Evolutionary conservation across 2,113 vertebrate genomes (phyloP).

Genomic region (Clarias gariepinus): DNA sequence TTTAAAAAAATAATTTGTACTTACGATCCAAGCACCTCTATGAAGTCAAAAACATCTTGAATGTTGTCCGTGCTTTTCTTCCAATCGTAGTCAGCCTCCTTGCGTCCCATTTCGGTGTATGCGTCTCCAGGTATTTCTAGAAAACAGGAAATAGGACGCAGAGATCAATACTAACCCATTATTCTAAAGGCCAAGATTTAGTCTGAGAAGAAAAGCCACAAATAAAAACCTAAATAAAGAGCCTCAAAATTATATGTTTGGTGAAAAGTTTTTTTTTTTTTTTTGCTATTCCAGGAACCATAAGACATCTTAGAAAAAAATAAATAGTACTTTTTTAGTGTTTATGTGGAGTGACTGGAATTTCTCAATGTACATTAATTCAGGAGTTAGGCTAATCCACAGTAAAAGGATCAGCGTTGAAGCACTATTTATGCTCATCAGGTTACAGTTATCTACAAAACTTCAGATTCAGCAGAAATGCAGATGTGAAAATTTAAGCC

Average conservation of each 20-base stretch:
- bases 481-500: background rate
- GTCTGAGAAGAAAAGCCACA: background rate
- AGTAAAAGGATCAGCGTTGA: background rate
- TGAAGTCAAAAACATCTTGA: constrained; percentile 88
- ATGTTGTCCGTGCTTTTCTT: constrained; percentile 93
- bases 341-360: background rate
- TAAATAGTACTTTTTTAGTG: background rate
- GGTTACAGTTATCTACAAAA: background rate
- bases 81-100: constrained; percentile 81
- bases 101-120: constrained; percentile 83
- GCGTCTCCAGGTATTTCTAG: constrained; percentile 73
- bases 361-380: background rate
- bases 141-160: background rate
- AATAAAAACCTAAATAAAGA: background rate
- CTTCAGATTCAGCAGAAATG: background rate
- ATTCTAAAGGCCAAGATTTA: background rate
- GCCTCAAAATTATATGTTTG: background rate
- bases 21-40: constrained; percentile 94
- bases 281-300: background rate
- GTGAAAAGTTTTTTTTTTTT: background rate
- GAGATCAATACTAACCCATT: background rate
- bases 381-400: background rate
- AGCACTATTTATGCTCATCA: background rate
- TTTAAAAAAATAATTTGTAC: too few relatives aligned
- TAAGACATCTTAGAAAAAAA: background rate